Percentiles rank a stretch among this genome's conserved stretches.
Evolutionary conservation across 1,140 invertebrate species (phyloP).

Genomic region (Palaemon carinicauda): DNA sequence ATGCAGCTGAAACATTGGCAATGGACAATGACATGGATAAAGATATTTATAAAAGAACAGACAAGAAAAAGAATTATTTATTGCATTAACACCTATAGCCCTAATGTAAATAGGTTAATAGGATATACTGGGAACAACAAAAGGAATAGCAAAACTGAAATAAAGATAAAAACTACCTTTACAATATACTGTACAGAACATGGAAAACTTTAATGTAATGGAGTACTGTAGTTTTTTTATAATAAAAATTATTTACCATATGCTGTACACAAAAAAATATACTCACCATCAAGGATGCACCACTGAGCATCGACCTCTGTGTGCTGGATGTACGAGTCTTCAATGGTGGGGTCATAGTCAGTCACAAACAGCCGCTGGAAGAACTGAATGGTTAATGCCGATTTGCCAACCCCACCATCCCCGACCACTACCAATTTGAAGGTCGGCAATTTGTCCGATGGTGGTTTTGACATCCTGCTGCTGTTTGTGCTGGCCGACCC

Average conservation of each 20-base stretch:
- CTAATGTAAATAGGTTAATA: too few relatives aligned
- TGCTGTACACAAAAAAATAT: background rate
- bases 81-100: too few relatives aligned
- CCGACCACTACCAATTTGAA: conserved; percentile 91
- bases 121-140: background rate
- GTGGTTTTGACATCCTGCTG: conserved; percentile 72
- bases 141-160: background rate
- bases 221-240: too few relatives aligned
- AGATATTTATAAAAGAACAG: too few relatives aligned
- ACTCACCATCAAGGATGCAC: conserved; percentile 89
- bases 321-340: conserved; percentile 90
- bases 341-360: conserved; percentile 90
- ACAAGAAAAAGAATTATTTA: too few relatives aligned
- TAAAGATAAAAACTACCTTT: background rate
- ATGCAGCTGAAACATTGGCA: too few relatives aligned
- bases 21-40: too few relatives aligned
- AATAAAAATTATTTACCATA: background rate
- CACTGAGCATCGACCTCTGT: conserved; percentile 90
- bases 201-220: too few relatives aligned
- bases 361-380: conserved; percentile 88
- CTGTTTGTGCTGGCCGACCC: background rate
- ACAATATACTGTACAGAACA: too few relatives aligned
- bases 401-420: conserved; percentile 87
- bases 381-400: conserved; percentile 89
- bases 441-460: conserved; percentile 82